A percentile compares a stretch with the other conserved stretches of the same genome.
Conservation (phyloP, 1,140 invertebrate genomes). For the Antheraea mylitta region DNA sequence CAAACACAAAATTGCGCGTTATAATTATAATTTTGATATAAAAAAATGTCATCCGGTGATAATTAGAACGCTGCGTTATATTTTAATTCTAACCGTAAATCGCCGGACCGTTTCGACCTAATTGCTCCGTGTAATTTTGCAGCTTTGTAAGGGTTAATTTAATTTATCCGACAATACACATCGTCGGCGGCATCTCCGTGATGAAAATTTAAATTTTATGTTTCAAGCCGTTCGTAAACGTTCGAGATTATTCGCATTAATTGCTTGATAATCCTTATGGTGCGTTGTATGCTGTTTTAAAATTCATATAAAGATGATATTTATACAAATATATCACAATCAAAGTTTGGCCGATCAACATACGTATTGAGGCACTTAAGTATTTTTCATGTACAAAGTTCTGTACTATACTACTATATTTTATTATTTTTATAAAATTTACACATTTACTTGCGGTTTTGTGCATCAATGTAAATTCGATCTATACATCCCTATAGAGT, state of each 20-base stretch:
- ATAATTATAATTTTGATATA: conserved; percentile 3
- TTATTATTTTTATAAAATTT: too few relatives aligned
- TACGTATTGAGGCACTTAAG: too few relatives aligned
- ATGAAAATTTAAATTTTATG: conserved; percentile 26
- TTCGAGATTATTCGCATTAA: neutral
- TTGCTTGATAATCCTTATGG: neutral
- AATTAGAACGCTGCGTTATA: conserved; percentile 18
- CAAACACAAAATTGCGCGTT: neutral
- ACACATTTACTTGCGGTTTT: too few relatives aligned
- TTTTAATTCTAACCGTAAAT: conserved; percentile 51
- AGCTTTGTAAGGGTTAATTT: conserved; percentile 47
- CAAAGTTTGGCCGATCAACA: too few relatives aligned
- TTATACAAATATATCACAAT: too few relatives aligned
- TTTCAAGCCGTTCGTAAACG: neutral
- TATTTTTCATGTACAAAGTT: too few relatives aligned
- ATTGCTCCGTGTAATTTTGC: conserved; percentile 49
- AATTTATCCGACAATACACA: conserved; percentile 39
- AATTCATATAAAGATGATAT: neutral
- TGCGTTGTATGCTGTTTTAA: neutral
- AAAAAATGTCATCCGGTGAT: conserved; percentile 7
- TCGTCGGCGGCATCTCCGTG: conserved; percentile 19
- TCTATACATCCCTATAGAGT: too few relatives aligned
- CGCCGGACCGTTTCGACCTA: conserved; percentile 40
- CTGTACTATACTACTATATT: too few relatives aligned
- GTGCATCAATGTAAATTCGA: too few relatives aligned